phyloP scores from a whole-genome alignment of 2,113 vertebrate species.

The Bothrops jararaca region DNA sequence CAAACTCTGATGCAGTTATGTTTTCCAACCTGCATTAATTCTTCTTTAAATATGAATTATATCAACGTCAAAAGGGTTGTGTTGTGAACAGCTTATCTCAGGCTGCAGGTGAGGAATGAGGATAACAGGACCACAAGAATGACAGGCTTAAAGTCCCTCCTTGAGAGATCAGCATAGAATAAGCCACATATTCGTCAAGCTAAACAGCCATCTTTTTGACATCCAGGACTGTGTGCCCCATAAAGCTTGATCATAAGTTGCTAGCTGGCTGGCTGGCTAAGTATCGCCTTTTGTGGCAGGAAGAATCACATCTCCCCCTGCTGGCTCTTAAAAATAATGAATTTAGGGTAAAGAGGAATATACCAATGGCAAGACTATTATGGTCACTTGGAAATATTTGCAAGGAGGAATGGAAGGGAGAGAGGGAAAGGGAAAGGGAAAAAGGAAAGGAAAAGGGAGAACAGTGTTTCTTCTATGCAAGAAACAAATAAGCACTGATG shows the following conservation, averaged over 20 bases:
- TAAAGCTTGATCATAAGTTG: neutral
- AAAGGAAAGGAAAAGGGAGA: neutral
- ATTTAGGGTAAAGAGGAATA: neutral
- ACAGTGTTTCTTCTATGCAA: neutral
- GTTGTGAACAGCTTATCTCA: constrained; percentile 1
- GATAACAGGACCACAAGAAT: neutral
- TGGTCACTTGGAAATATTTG: neutral
- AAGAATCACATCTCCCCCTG: constrained; percentile 7
- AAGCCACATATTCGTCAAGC: neutral
- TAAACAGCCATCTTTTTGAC: neutral
- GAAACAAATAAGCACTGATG: neutral
- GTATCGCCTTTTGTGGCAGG: neutral
- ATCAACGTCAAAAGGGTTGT: constrained; percentile 13
- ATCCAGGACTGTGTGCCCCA: neutral
- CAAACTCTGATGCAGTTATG: neutral
- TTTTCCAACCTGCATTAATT: neutral
- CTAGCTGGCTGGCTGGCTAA: neutral
- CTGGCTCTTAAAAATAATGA: neutral
- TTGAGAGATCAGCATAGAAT: neutral
- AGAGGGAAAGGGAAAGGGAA: neutral
- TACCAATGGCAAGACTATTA: neutral
- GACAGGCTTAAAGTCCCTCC: neutral
- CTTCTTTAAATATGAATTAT: neutral
- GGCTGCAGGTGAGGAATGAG: neutral
- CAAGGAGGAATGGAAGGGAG: neutral